Conservation (phyloP, 2,888 invertebrate species). For the Thera obeliscata region DNA sequence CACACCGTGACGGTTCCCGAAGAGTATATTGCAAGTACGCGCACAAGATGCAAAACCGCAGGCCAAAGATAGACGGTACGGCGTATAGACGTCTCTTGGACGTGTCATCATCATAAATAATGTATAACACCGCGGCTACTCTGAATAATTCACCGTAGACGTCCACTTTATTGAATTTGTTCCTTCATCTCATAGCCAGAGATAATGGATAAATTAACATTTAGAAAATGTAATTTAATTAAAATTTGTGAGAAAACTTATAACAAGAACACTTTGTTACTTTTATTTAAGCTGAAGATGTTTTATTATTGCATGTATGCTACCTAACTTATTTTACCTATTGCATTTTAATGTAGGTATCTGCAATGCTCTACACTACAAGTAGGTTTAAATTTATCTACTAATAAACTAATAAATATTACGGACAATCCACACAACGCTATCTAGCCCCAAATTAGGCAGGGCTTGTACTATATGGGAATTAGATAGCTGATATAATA, state of each 20-base stretch:
- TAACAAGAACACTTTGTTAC: too few species aligned
- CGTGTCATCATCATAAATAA: constrained; percentile 83
- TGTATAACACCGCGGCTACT: constrained; percentile 70
- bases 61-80: constrained; percentile 68
- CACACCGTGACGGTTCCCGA: constrained; percentile 28
- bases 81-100: constrained; percentile 47
- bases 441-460: too few species aligned
- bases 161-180: constrained; percentile 82
- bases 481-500: too few species aligned
- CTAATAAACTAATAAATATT: too few species aligned
- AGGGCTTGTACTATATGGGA: too few species aligned
- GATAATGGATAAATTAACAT: constrained; percentile 63
- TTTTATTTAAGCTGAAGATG: too few species aligned
- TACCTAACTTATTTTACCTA: too few species aligned
- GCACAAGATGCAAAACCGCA: constrained; percentile 79
- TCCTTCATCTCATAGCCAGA: constrained; percentile 63
- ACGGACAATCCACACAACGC: too few species aligned
- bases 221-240: constrained; percentile 48
- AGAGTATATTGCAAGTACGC: constrained; percentile 69
- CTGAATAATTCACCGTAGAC: constrained; percentile 80
- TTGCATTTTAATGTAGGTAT: too few species aligned
- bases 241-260: background rate
- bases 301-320: too few species aligned
- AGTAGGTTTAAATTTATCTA: too few species aligned
- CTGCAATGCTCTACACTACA: too few species aligned